Percentiles rank a stretch among this genome's conserved stretches.
These are phyloP conservation scores for Sebastes oblongus DNA, from an alignment of 2,797 vertebrate genomes.

Conservation along the genomic window DNA sequence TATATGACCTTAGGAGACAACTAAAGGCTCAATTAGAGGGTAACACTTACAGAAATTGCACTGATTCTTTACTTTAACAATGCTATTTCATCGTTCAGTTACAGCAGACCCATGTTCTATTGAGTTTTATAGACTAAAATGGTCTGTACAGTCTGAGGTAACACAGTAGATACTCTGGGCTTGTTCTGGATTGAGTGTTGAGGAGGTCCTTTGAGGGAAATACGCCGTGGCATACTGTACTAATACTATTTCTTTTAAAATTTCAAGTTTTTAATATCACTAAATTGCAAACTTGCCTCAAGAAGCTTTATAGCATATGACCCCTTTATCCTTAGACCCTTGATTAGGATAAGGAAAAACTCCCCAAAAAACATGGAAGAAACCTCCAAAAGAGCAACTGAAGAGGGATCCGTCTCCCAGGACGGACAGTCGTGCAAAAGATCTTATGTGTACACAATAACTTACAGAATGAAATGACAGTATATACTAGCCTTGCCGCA, in stretches of 20 bases:
- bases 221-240: background rate
- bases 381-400: no score
- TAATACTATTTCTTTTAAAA: background rate
- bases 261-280: background rate
- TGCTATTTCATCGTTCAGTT: background rate
- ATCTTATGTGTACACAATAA: background rate
- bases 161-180: background rate
- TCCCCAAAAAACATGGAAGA: no score
- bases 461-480: no score
- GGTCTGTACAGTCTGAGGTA: background rate
- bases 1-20: background rate
- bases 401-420: no score
- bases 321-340: no score
- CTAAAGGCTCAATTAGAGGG: background rate
- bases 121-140: background rate
- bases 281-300: background rate
- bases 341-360: no score
- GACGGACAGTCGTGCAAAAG: no score
- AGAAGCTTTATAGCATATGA: background rate
- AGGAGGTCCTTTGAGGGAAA: background rate
- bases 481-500: no score
- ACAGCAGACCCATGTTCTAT: background rate
- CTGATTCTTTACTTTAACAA: background rate
- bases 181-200: background rate
- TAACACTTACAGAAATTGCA: background rate